These are phyloP conservation scores for Empidonax alnorum DNA, from an alignment of 2,113 vertebrate genomes.

Conservation along the genomic window DNA sequence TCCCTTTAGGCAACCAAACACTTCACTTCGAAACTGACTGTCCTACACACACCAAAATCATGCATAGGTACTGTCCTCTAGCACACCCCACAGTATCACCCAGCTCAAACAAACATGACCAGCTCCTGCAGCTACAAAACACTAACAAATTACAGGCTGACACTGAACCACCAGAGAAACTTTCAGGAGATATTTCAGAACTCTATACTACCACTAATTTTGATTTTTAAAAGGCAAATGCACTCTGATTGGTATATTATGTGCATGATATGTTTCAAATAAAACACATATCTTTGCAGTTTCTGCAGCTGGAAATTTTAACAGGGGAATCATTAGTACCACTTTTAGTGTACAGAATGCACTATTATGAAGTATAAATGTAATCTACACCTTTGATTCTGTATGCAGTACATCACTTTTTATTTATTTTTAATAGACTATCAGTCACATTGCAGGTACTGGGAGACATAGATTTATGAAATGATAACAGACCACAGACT, in stretches of 20 bases:
- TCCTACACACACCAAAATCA: background rate
- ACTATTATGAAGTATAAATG: slow-evolving; percentile 3
- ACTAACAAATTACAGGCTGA: background rate
- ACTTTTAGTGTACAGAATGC: background rate
- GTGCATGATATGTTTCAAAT: background rate
- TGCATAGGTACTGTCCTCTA: background rate
- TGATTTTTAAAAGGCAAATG: background rate
- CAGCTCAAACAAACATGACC: background rate
- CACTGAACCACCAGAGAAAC: background rate
- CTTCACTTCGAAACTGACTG: background rate
- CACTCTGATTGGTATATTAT: background rate
- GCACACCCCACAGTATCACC: background rate
- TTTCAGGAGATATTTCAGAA: background rate
- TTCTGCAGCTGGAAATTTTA: background rate
- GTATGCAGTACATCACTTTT: background rate
- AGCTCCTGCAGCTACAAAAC: background rate
- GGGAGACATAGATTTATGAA: background rate
- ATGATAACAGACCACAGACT: slow-evolving; percentile 21
- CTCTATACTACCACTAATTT: background rate
- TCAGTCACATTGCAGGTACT: background rate
- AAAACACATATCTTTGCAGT: background rate
- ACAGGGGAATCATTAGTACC: background rate
- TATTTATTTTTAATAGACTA: background rate
- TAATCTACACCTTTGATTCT: slow-evolving; percentile 17
- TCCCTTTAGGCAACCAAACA: background rate